phyloP scores from a whole-genome alignment of 2,113 vertebrate species.

The Ammospiza caudacuta region DNA sequence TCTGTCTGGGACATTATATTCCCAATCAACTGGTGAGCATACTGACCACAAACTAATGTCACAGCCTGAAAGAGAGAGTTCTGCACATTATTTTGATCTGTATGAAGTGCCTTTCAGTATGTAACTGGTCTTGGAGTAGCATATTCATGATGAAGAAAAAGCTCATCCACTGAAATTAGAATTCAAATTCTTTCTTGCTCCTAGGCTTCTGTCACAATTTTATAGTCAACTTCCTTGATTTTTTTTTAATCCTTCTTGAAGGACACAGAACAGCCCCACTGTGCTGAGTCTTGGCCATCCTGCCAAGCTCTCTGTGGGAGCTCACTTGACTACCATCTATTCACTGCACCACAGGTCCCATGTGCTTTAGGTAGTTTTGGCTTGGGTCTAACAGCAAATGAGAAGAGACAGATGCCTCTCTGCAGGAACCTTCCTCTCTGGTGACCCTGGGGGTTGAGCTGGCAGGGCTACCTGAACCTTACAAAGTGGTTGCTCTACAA shows the following conservation, averaged over 20 bases:
- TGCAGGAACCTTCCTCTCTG: not conserved
- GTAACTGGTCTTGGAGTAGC: not conserved
- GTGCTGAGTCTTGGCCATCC: not conserved
- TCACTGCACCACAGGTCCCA: not conserved
- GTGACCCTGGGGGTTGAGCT: not conserved
- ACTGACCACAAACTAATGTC: not conserved
- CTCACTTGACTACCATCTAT: not conserved
- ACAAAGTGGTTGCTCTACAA: not conserved
- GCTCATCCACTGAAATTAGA: not conserved
- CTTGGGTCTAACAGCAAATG: not conserved
- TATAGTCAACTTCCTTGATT: not conserved
- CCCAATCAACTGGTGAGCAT: not conserved
- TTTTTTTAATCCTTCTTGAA: not conserved
- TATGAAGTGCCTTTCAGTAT: not conserved
- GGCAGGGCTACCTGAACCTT: not conserved
- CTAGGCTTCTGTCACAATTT: not conserved
- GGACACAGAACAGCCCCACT: not conserved
- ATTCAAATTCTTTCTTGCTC: not conserved
- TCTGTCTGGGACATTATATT: not conserved
- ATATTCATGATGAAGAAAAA: not conserved
- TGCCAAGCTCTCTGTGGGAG: slow-evolving; percentile 12
- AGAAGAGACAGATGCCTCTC: slow-evolving; percentile 51
- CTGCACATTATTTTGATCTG: not conserved
- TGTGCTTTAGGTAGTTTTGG: slow-evolving; percentile 20
- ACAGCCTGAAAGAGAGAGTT: not conserved